Base-by-base conservation (phyloP, 2,888 invertebrate species). In the Taphrorychus bicolor region DNA sequence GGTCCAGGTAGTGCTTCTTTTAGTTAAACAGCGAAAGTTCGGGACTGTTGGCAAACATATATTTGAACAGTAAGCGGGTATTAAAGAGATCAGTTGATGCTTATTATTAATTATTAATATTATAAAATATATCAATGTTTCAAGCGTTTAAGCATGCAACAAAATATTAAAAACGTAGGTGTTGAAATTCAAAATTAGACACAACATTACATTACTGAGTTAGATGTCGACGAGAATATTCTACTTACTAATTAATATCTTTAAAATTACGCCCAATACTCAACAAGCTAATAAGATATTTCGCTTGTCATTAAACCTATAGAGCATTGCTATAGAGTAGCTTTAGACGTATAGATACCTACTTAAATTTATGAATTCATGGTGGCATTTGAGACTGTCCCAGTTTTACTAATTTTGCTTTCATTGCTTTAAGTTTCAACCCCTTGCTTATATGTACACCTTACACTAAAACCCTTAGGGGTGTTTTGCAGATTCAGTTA, bases 371-470 rank as follows among this genome's bases (percentile, higher is more conserved):
- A 74, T 72, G 76, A 73, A 73, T 73, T 73, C 70, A 73, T 73
- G 73, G 73, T 79, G 78, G 78, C 79, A 78, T 79, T 79, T 79
- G 77, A 75, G 77, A 77, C 77, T 70, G 65, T 59, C 59, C 61
- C 42, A 42, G 24, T 45, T 52, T 52, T 68, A 59, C 59, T 23
- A 19, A 51, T 51, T 51, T 51, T 17, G 7, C 51, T 19, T 7
- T 21, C 19, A 21, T 21, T 19, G 19, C 3, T 18, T 1, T 32
- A 54, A 54, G n/a, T 4, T 54, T 54, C 14, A n/a, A 54, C 32
- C 9, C 51, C 24, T 18, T 22, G 52, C 52, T 65, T 59, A 16
- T 14, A 14, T 3, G 7, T n/a, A 16, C 45, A 45, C 32, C 32
- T 32, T n/a, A 32, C 45, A 45, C 45, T 45, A 17, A 45, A 45